Evolutionary conservation across 2,113 vertebrate genomes (phyloP).

Genomic region (Chiloscyllium plagiosum): DNA sequence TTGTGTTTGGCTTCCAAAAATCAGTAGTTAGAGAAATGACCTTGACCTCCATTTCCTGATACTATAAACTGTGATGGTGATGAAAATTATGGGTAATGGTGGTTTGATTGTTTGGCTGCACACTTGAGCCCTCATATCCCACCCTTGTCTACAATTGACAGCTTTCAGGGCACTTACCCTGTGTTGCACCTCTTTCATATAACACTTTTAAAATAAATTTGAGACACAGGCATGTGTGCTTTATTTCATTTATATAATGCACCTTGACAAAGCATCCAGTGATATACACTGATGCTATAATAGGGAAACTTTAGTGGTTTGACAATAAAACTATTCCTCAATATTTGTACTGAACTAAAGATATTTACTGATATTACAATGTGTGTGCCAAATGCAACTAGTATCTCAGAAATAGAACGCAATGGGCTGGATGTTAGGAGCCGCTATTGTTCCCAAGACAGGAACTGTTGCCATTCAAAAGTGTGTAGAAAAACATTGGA

Average conservation of each 20-base stretch:
- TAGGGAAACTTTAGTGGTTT: not conserved
- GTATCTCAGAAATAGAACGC: not conserved
- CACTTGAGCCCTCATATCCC: not conserved
- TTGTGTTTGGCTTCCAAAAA: not conserved
- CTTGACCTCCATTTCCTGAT: not conserved
- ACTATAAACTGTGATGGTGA: slow-evolving; percentile 15
- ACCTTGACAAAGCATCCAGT: not conserved
- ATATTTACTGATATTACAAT: not conserved
- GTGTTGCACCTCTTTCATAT: slow-evolving; percentile 7
- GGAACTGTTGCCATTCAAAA: not conserved
- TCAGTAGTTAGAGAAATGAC: not conserved
- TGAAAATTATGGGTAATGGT: slow-evolving; percentile 10
- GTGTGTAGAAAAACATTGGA: not conserved
- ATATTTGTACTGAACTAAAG: not conserved
- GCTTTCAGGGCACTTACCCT: not conserved
- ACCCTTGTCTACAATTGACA: slow-evolving; percentile 3
- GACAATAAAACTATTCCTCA: not conserved
- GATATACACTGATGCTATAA: not conserved
- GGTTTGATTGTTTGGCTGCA: not conserved
- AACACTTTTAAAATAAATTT: slow-evolving; percentile 29
- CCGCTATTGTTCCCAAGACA: not conserved
- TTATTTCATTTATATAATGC: not conserved
- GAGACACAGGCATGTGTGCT: not conserved
- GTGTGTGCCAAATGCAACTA: not conserved
- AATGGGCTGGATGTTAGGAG: not conserved